Base-by-base conservation (phyloP, 2,888 invertebrate species). In the Diarsia dahlii region DNA sequence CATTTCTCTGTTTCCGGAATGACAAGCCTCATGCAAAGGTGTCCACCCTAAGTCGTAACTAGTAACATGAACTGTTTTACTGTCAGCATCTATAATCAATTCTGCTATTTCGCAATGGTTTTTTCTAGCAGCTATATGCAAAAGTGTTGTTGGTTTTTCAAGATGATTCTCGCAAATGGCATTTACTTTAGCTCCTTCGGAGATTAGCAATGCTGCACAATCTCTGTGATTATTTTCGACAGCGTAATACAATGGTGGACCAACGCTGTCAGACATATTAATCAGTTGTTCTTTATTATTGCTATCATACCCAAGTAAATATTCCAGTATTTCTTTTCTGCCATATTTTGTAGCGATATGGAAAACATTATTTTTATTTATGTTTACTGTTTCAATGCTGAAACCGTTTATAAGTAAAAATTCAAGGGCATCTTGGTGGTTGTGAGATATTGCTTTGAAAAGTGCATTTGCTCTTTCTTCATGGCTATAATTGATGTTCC, bases 1-100 rank as follows among this genome's bases (percentile, higher is more conserved):
- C 80, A 97, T 96, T 74, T 97, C 96, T 81, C 96, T 94, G 81
- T 97, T 96, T 9, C 97, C 97, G 1, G 75, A 67, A 45, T 34
- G 39, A 58, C 97, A 96, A n/a, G 95, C 95, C 28, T 91, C 90
- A 67, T 95, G 94, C 52, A 95, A 65, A 10, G 88, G 83, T 18
- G 76, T 64, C 10, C 74, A 67, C 0, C 74, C 67, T 10, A 62
- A 70, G 83, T 1, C 28, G 18, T 28, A 28, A 28, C 15, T 68
- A 8, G 56, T 9, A 6, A 15, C 46, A 20, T 84, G 56, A 20
- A 95, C 84, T 23, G 93, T 91, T 10, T 89, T 90, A 54, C 79
- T 90, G 78, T 96, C 94, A 71, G 90, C 87, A 48, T 87, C 84
- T 13, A 95, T 79, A n/a, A 96, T 89, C 46, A 90, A 86, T 78